Base-by-base conservation (phyloP, 2,888 invertebrate species). In the Phlogophora meticulosa region DNA sequence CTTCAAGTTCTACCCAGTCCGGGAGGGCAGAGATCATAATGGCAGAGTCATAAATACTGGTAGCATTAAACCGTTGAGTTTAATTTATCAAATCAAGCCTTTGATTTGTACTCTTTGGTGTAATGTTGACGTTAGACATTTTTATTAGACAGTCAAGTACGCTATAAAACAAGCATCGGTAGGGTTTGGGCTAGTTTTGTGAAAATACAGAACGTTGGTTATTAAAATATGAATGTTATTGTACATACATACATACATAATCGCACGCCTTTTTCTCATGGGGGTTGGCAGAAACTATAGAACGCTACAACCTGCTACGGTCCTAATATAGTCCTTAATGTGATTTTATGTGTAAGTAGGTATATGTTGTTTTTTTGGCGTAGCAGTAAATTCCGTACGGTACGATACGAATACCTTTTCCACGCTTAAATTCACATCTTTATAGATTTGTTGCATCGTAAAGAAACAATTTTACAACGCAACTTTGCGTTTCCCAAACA, bases 31-130 rank as follows among this genome's bases (percentile, higher is more conserved):
- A 62, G 76, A 79, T 76, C 76, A 64, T 69, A 28, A 57, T 57
- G 70, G 60, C 34, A 46, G 5, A 79, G 71, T 57, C 61, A 57
- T 76, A 80, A 77, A 77, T 77, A 65, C 62, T 62, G 24, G 59
- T 59, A 76, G 61, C 61, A 59, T 66, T 52, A 70, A 28, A 63
- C 52, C 51, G 43, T 56, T 57, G 71, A 76, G 52, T 69, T 69
- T 52, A 63, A 76, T 79, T 79, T 80, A 69, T 79, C 42, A 69
- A 76, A 69, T 76, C 57, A 49, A 61, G 40, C 32, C 24, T 46
- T 69, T 76, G 76, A 76, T 76, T 76, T 76, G 58, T 75, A 56
- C 58, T 38, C 36, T 24, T 24, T 45, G 28, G 49, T 59, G 55
- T 78, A 46, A 61, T 51, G 48, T 32, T 42, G 38, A 61, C 34